A percentile compares a stretch with the other conserved stretches of the same genome.
phyloP scores from a whole-genome alignment of 1,140 invertebrate species.

The Drosophila ercepeae region DNA sequence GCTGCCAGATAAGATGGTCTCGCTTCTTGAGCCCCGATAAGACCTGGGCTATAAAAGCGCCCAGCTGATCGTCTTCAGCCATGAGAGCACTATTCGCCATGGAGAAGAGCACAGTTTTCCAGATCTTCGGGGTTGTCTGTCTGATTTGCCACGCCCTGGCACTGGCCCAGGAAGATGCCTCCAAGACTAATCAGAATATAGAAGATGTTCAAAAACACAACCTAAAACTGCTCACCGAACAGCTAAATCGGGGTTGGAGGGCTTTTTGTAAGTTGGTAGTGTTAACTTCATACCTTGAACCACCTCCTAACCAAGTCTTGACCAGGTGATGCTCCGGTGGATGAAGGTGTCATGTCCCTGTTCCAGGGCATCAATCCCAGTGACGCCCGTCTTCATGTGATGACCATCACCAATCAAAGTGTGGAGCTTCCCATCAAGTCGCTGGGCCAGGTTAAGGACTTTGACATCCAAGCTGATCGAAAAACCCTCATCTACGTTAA shows the following conservation, averaged over 20 bases:
- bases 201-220: constrained; percentile 65
- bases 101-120: constrained; percentile 7
- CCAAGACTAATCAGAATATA: constrained; percentile 11
- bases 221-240: constrained; percentile 60
- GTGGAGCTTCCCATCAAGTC: constrained; percentile 69
- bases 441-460: constrained; percentile 64
- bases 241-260: constrained; percentile 65
- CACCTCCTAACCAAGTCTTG: background rate
- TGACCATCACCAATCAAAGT: constrained; percentile 75
- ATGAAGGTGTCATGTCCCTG: constrained; percentile 76
- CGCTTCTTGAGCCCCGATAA: constrained; percentile 20
- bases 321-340: constrained; percentile 71
- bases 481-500: constrained; percentile 78
- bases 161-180: background rate
- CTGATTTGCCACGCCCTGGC: constrained; percentile 17
- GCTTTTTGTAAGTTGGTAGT: constrained; percentile 69
- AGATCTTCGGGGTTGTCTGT: constrained; percentile 14
- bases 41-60: constrained; percentile 42
- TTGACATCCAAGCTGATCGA: constrained; percentile 63
- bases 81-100: constrained; percentile 34
- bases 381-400: constrained; percentile 66
- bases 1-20: constrained; percentile 33
- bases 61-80: background rate
- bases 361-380: constrained; percentile 77
- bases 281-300: background rate